Base-by-base conservation (phyloP, 2,113 vertebrate genomes). In the Caranx melampygus region DNA sequence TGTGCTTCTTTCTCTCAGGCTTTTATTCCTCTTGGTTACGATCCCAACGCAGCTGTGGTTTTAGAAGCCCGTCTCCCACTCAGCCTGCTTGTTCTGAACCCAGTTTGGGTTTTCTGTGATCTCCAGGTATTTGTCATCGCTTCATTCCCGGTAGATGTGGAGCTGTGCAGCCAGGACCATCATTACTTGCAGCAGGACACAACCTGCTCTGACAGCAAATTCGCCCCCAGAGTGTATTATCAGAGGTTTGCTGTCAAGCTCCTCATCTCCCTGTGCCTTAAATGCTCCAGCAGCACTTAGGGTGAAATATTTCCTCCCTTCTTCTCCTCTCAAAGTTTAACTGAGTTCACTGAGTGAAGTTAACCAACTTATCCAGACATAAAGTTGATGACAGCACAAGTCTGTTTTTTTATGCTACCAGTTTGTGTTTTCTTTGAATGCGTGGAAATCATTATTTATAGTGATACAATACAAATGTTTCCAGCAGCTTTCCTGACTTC, bases 151-250 rank as follows among this genome's bases (percentile, higher is more conserved):
- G 75, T 72, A 70, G 83, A 87, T 68, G 81, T 76, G 64, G 67
- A 64, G 76, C 64, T 10, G 40, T 54, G 72, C 74, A 79, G 78
- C 79, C 70, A 37, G 68, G 65, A 58, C 66, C 40, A n/a, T 75
- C 84, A 72, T 78, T 63, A 60, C 54, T 57, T 55, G 60, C 60
- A 78, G 47, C 0, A 14, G 79, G 81, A 83, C 64, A 3, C 86
- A 92, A 86, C 71, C 67, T 79, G 78, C 74, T 84, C 80, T 83
- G 78, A 88, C 88, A 88, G 87, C 78, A 73, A 72, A 78, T 75
- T 83, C 20, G 12, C 51, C 72, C 59, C 62, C 47, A 47, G 31
- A 75, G 75, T 69, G 66, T 51, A 64, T 78, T 62, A 75, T 82
- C 82, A 87, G 62, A 89, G 66, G 57, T 52, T 81, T 20, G 8